Base-by-base conservation (phyloP, 2,113 vertebrate genomes). In the Xenus cinereus region DNA sequence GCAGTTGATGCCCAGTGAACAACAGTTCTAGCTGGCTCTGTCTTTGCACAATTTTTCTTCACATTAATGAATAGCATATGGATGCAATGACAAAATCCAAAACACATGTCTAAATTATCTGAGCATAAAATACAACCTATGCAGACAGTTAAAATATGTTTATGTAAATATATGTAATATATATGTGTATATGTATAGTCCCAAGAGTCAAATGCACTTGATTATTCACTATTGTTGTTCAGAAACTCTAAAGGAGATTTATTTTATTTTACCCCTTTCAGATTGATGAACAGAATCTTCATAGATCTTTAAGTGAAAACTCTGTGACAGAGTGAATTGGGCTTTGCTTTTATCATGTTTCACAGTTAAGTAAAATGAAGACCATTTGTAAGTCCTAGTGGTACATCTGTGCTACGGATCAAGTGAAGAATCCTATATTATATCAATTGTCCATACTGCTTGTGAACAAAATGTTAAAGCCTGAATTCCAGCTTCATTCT, bases 401-500 rank as follows among this genome's bases (percentile, higher is more conserved):
- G 32, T 51, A 63, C 24, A 51, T 59, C 64, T 78, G 9, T 86
- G 37, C 48, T 89, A 56, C 37, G 60, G 90, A 56, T 82, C 33
- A 93, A 87, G 54, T 37, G 68, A 88, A 77, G 68, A 85, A 86
- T 19, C 51, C 46, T 74, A 10, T 27, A 56, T 88, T 67, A 13
- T 15, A 48, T n/a, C 35, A 35, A 18, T 59, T 7, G 26, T 72
- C 56, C 72, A 12, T 75, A 43, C 43, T 48, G 18, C 75, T 84
- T 93, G 48, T 68, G 37, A 87, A 60, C 32, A 95, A 90, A 92
- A 92, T 33, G 26, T 77, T 73, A 86, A 51, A 81, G 67, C 43
- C 48, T 89, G 24, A 94, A 89, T 94, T 93, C n/a, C 73, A 87
- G 17, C 23, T 77, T 94, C 35, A 59, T 94, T 89, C 30, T 81